Conservation (phyloP, 2,113 vertebrate genomes). For the Pampusana beccarii region DNA sequence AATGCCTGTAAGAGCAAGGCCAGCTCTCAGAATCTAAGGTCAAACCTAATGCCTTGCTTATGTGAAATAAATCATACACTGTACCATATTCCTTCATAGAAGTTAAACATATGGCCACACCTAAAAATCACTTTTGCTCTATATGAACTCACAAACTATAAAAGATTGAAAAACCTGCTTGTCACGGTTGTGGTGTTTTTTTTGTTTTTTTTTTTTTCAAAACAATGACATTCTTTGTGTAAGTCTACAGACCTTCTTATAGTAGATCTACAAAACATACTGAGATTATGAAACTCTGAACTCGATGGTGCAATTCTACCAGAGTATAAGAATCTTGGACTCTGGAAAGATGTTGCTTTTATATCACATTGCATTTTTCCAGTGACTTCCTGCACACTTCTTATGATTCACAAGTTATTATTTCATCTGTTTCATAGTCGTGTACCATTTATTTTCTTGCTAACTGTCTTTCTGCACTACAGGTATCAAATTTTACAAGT, state of each 20-base stretch:
- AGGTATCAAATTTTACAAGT: neutral
- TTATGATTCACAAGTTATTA: neutral
- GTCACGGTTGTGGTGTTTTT: too few relatives aligned
- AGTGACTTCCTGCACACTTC: neutral
- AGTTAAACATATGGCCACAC: neutral
- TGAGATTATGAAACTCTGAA: neutral
- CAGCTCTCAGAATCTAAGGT: neutral
- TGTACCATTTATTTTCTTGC: neutral
- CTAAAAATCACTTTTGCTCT: neutral
- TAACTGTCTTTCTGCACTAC: neutral
- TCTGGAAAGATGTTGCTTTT: neutral
- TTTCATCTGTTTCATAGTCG: neutral
- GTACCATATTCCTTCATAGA: neutral
- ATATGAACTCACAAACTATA: neutral
- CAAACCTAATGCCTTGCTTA: neutral
- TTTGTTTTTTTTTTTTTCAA: neutral
- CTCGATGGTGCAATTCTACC: neutral
- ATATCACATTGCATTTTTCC: neutral
- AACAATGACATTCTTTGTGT: neutral
- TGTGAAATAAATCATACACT: neutral
- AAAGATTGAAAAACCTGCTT: neutral
- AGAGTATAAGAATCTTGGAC: neutral
- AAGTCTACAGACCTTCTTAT: neutral
- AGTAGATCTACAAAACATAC: accelerated
- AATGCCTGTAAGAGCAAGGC: neutral